Base-by-base conservation (phyloP, 2,797 vertebrate species). In the Columba guinea region DNA sequence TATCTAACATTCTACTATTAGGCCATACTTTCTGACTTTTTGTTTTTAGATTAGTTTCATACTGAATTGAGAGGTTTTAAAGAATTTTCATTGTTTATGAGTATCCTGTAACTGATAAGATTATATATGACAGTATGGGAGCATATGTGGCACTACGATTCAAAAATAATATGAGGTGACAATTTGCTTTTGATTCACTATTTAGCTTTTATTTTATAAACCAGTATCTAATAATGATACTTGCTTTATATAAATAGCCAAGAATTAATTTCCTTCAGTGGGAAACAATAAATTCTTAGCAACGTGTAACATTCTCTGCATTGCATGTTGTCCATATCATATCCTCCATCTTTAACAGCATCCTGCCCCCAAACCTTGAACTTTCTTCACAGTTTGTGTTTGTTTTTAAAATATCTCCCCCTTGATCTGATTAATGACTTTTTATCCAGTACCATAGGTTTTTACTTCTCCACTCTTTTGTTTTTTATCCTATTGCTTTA, bases 401-500 rank as follows among this genome's bases (percentile, higher is more conserved):
- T 94, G 14, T 87, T 87, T 92, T 90, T 51, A 87, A 91, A 96
- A 89, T 80, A 15, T 10, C 37, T 71, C 27, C 10, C 15, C 26
- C 49, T 74, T 70, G 34, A 21, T 80, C 48, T 60, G 32, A 79
- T 65, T 13, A 87, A 93, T 76, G 77, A 34, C 7, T 52, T 89
- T 63, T 84, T 44, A 26, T 35, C 16, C 44, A 41, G 11, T 39
- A 12, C 21, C 37, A 48, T 55, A 63, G 13, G 13, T 84, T 94
- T 90, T 90, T 84, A 76, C 7, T 77, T 13, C 41, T 90, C 10
- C 21, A 62, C 3, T 86, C 27, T 69, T 86, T 41, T 76, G 9
- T 51, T 87, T 84, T 84, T 79, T 44, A 84, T 84, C 94, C 37
- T 62, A 49, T 68, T 85, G 12, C 62, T 94, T 96, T 76, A 94